Evolutionary conservation across 1,140 invertebrate genomes (phyloP).

Genomic region (Ditylenchus dipsaci): DNA sequence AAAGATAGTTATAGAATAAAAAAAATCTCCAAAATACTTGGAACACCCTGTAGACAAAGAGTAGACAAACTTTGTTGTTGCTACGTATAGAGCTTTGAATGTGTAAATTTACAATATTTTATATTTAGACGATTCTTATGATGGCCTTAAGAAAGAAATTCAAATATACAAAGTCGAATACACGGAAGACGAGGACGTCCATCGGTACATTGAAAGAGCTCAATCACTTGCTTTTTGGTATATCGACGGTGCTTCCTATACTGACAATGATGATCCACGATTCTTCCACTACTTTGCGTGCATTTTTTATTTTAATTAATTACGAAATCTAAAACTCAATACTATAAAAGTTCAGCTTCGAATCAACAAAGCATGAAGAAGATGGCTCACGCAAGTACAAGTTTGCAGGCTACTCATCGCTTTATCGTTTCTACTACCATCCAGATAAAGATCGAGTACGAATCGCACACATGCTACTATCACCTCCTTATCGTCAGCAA

Average conservation of each 20-base stretch:
- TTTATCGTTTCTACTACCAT: slow-evolving; percentile 92
- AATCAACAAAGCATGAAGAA: not conserved
- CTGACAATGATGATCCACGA: slow-evolving; percentile 79
- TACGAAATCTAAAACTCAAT: not conserved
- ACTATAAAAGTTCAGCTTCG: too few relatives aligned
- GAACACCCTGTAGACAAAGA: too few relatives aligned
- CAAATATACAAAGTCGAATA: slow-evolving; percentile 28
- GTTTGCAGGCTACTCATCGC: slow-evolving; percentile 78
- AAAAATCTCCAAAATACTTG: too few relatives aligned
- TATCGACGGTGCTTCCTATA: slow-evolving; percentile 77
- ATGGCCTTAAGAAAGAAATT: slow-evolving; percentile 14
- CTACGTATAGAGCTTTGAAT: too few relatives aligned
- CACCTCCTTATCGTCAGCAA: slow-evolving; percentile 42
- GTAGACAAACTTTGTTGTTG: too few relatives aligned
- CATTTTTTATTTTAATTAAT: slow-evolving; percentile 57
- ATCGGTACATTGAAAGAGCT: slow-evolving; percentile 73
- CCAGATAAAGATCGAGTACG: slow-evolving; percentile 77
- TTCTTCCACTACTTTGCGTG: slow-evolving; percentile 89
- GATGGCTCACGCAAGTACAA: slow-evolving; percentile 63
- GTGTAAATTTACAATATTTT: not conserved
- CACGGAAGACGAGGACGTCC: slow-evolving; percentile 58
- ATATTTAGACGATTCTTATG: not conserved
- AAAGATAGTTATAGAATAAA: too few relatives aligned
- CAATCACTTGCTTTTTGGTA: slow-evolving; percentile 90
- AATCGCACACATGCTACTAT: slow-evolving; percentile 64